These are phyloP conservation scores for Melanotus villosus DNA, from an alignment of 2,888 invertebrate genomes.

Conservation along the genomic window DNA sequence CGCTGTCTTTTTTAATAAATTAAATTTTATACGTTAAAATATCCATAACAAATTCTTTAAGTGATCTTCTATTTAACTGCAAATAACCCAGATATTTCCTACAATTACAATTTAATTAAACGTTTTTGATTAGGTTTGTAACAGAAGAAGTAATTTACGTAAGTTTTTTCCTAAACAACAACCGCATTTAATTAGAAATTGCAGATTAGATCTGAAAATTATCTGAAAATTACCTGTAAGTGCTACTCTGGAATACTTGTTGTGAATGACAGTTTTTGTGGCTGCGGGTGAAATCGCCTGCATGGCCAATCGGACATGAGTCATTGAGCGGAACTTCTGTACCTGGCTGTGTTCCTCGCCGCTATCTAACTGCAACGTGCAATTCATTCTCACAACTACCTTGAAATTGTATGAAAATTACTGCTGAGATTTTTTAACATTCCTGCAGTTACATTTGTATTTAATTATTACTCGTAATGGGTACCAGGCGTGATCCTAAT, in stretches of 20 bases:
- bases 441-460: conserved; percentile 17
- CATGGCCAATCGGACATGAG: conserved; percentile 57
- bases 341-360: conserved; percentile 53
- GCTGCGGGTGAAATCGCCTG: conserved; percentile 56
- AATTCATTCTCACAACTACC: conserved; percentile 50
- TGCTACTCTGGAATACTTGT: conserved; percentile 12
- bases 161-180: no score
- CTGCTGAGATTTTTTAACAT: conserved; percentile 19
- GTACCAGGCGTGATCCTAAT: conserved; percentile 25
- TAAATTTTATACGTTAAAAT: no score
- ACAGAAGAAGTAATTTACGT: no score
- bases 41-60: no score
- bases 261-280: conserved; percentile 43
- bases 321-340: conserved; percentile 58
- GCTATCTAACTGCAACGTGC: conserved; percentile 53
- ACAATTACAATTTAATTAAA: no score
- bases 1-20: no score
- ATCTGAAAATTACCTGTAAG: no score
- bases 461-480: conserved; percentile 24
- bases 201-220: no score
- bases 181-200: no score
- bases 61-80: no score
- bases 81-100: no score
- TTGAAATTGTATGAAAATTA: conserved; percentile 36
- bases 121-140: no score